phyloP scores from a whole-genome alignment of 2,888 invertebrate species.

The Dolichopus griseipennis region DNA sequence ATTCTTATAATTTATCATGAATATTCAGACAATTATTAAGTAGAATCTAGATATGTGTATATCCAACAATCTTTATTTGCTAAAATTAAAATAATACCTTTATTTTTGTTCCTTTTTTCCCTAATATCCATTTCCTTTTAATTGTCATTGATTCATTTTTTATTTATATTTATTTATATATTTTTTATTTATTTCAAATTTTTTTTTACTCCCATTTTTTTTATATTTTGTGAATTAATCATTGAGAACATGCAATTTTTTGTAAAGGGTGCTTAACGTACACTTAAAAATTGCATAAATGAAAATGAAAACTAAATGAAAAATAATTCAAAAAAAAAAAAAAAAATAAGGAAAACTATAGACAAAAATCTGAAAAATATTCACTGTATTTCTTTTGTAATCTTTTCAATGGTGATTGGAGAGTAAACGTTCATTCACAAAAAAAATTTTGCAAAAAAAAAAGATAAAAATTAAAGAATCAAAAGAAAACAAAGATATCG shows the following conservation, averaged over 20 bases:
- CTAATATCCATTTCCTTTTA: no score
- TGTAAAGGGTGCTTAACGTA: not conserved
- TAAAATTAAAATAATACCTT: no score
- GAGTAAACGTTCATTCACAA: constrained; percentile 1
- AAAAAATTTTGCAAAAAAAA: not conserved
- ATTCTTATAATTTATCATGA: not conserved
- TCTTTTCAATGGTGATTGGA: not conserved
- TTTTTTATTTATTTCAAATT: not conserved
- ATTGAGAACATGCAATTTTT: not conserved
- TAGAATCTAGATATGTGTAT: not conserved
- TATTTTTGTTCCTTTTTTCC: no score
- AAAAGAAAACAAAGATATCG: no score
- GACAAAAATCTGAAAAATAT: not conserved
- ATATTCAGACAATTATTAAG: not conserved
- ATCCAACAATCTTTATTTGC: no score
- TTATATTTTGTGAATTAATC: not conserved
- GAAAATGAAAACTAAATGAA: not conserved
- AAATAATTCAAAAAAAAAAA: no score
- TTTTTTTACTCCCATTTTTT: not conserved
- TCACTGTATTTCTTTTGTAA: not conserved
- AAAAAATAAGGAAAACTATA: not conserved
- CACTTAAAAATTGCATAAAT: not conserved
- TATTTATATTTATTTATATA: no score
- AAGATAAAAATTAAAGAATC: no score
- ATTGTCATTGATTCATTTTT: no score